These are phyloP conservation scores for Neodontobutis hainanensis DNA, from an alignment of 2,113 vertebrate genomes.

Conservation along the genomic window DNA sequence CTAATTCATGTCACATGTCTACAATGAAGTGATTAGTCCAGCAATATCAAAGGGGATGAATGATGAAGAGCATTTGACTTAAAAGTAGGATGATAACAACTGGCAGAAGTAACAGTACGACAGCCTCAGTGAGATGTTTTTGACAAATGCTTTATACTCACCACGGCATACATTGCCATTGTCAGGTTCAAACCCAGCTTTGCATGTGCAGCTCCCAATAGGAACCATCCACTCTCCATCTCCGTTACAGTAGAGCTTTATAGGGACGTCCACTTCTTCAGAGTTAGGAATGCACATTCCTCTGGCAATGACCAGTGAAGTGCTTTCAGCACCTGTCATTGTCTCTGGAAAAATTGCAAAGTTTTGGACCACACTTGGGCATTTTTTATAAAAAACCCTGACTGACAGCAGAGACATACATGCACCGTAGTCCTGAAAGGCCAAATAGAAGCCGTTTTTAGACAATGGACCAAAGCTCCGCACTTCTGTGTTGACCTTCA, in stretches of 20 bases:
- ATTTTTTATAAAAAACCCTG: slow-evolving; percentile 98
- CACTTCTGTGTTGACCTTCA: slow-evolving; percentile 99
- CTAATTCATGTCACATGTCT: slow-evolving; percentile 15
- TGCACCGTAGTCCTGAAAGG: slow-evolving; percentile 98
- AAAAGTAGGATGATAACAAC: background rate
- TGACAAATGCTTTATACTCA: slow-evolving; percentile 59
- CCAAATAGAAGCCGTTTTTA: slow-evolving; percentile 95
- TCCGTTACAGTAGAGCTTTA: slow-evolving; percentile 98
- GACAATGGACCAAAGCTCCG: slow-evolving; percentile 95
- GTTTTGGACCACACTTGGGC: slow-evolving; percentile 96
- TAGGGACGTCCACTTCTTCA: slow-evolving; percentile 96
- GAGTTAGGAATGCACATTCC: slow-evolving; percentile 95
- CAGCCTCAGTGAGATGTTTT: background rate
- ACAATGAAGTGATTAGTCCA: slow-evolving; percentile 16
- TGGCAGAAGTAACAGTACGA: background rate
- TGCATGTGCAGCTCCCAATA: slow-evolving; percentile 96
- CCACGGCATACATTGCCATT: slow-evolving; percentile 93
- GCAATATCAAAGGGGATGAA: slow-evolving; percentile 23
- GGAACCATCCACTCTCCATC: slow-evolving; percentile 99
- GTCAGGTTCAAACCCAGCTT: slow-evolving; percentile 94
- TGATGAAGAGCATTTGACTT: slow-evolving; percentile 15
- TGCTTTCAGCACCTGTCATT: slow-evolving; percentile 97
- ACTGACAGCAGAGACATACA: slow-evolving; percentile 98
- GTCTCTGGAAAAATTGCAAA: slow-evolving; percentile 97
- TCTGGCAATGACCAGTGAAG: slow-evolving; percentile 93